phyloP scores from a whole-genome alignment of 1,140 invertebrate species.

The Atta colombica region DNA sequence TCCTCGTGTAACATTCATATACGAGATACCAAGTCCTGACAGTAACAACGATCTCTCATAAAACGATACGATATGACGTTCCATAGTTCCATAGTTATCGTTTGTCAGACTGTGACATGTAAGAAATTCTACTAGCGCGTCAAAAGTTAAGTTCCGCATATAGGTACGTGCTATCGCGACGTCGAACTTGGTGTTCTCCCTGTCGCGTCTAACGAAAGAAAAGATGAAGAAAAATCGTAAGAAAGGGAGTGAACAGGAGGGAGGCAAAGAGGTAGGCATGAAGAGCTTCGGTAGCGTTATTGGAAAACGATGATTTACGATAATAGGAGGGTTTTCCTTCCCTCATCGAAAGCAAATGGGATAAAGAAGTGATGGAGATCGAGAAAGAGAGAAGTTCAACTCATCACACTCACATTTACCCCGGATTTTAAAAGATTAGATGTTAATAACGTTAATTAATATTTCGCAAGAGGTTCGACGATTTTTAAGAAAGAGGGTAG shows the following conservation, averaged over 20 bases:
- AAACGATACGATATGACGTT: neutral
- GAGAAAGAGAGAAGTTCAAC: constrained; percentile 59
- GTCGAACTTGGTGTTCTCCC: constrained; percentile 10
- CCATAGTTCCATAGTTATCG: constrained; percentile 7
- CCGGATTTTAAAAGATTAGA: constrained; percentile 78
- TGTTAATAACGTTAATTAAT: constrained; percentile 87
- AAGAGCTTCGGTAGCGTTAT: constrained; percentile 85
- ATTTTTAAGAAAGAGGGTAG: constrained; percentile 72
- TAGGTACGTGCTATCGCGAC: constrained; percentile 6
- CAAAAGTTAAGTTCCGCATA: constrained; percentile 34
- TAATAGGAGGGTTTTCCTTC: constrained; percentile 83
- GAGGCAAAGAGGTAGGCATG: constrained; percentile 60
- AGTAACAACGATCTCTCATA: constrained; percentile 9
- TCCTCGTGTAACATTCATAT: constrained; percentile 1
- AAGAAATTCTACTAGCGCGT: constrained; percentile 25
- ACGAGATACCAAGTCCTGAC: neutral
- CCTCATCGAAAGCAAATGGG: constrained; percentile 53
- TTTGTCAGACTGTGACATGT: constrained; percentile 10
- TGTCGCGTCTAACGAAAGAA: constrained; percentile 44
- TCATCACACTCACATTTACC: constrained; percentile 35
- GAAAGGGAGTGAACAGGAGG: neutral
- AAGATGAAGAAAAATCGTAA: constrained; percentile 52
- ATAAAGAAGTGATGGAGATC: constrained; percentile 44
- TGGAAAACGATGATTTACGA: constrained; percentile 88
- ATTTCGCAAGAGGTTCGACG: constrained; percentile 85